Evolutionary conservation across 2,797 vertebrate genomes (phyloP).

Genomic region (Tangara arthus): DNA sequence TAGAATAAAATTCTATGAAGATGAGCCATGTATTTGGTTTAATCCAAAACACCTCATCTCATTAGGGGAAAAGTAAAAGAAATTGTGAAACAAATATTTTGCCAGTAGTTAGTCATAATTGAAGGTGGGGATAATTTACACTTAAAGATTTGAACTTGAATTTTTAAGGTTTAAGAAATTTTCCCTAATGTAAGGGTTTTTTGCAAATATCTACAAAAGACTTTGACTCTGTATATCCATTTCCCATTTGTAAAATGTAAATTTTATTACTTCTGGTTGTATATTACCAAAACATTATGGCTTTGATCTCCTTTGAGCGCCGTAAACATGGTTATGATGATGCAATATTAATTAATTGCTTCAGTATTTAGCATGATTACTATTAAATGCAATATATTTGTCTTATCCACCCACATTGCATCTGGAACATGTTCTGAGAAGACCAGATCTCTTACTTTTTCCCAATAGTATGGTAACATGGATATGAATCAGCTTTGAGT

Average conservation of each 20-base stretch:
- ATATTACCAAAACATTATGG: not conserved
- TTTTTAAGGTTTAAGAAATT: not conserved
- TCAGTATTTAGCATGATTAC: not conserved
- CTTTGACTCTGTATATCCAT: not conserved
- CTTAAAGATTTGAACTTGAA: not conserved
- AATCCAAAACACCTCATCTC: not conserved
- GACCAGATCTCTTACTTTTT: not conserved
- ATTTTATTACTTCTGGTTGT: not conserved
- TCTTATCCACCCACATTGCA: not conserved
- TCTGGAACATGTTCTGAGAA: constrained; percentile 20
- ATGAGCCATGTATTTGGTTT: not conserved
- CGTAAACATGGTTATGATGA: not conserved
- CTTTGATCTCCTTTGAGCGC: not conserved
- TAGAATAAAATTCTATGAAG: not conserved
- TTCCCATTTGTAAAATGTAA: not conserved
- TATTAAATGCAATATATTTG: not conserved
- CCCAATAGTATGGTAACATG: constrained; percentile 18
- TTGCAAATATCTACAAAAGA: not conserved
- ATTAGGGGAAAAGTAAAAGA: not conserved
- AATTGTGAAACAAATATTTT: not conserved
- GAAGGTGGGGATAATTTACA: not conserved
- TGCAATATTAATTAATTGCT: not conserved
- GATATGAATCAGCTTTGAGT: constrained; percentile 33
- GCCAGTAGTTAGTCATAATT: not conserved
- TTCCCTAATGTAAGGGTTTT: not conserved